Evolutionary conservation across 2,888 invertebrate genomes (phyloP), one percentile per base, ranked within the genome.

Genomic region (Lasius platythorax): DNA sequence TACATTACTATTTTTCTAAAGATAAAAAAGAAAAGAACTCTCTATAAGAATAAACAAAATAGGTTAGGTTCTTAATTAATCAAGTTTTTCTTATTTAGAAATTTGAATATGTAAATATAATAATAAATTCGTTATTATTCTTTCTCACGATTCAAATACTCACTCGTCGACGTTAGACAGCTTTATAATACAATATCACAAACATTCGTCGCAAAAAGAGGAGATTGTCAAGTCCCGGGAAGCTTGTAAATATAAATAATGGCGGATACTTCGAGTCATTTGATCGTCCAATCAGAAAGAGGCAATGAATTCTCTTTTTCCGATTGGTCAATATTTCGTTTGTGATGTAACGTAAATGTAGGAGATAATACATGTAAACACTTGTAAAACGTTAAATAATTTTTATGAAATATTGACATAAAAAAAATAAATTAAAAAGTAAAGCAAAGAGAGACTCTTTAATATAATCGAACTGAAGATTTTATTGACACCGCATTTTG

Each of bases 81-180:
- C 50, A 9, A 9, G 12, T 43, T 23, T 46, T 23, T 37, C 12
- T 8, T 28, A 15, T 11, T 6, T 12, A 12, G n/a, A 61, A 46
- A 61, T 0, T 72, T 8, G 18, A 37, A 30, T 56, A 30, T 56
- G 33, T 28, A 37, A 75, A 53, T 40, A 30, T 28, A 58, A 28
- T 15, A 43, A 40, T 15, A 40, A 23, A 6, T 28, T 58, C 11
- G 11, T 43, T 63, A 46, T 0, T 23, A 2, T 3, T 63, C n/a
- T 66, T 30, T 30, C 11, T 15, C 5, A 30, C 30, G 40, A 70
- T 23, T 79, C 2, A 46, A 72, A 46, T 72, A 79, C 79, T 79
- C 33, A 79, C 79, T 79, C 79, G 43, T 73, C 74, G 33, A 79
- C 11, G 33, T 79, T 79, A 73, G 79, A 79, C 79, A 79, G 79